These are phyloP conservation scores for Olivierus martensii DNA, from an alignment of 1,140 invertebrate species.

Conservation along the genomic window DNA sequence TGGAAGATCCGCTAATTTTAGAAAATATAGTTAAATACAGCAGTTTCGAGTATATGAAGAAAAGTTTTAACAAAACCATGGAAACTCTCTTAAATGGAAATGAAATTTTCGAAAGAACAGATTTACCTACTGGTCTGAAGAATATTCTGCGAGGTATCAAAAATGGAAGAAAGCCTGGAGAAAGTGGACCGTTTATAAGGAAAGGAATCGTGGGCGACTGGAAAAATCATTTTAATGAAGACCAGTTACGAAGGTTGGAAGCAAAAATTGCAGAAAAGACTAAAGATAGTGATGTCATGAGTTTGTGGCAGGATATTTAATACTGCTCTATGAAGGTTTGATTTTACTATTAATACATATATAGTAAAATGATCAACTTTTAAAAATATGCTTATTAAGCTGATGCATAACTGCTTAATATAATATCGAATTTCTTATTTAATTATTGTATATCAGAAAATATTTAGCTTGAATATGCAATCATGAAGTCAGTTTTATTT, in stretches of 20 bases:
- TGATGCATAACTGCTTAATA: no score
- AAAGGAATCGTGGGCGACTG: slow-evolving; percentile 36
- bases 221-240: slow-evolving; percentile 32
- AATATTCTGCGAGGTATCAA: slow-evolving; percentile 8
- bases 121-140: neutral
- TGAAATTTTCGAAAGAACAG: neutral
- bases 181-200: slow-evolving; percentile 34
- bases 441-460: no score
- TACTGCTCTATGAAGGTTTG: no score
- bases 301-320: no score
- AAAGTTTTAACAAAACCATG: neutral
- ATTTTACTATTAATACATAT: no score
- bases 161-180: slow-evolving; percentile 26
- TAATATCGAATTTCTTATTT: no score
- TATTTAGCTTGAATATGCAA: no score
- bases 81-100: neutral
- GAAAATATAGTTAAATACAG: slow-evolving; percentile 1
- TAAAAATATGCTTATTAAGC: no score
- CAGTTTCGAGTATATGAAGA: slow-evolving; percentile 11
- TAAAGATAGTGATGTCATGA: slow-evolving; percentile 2
- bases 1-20: neutral
- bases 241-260: slow-evolving; percentile 29
- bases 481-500: no score
- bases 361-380: no score
- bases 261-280: slow-evolving; percentile 10